Evolutionary conservation across 2,113 vertebrate species (phyloP).

Genomic region (Anhinga anhinga): DNA sequence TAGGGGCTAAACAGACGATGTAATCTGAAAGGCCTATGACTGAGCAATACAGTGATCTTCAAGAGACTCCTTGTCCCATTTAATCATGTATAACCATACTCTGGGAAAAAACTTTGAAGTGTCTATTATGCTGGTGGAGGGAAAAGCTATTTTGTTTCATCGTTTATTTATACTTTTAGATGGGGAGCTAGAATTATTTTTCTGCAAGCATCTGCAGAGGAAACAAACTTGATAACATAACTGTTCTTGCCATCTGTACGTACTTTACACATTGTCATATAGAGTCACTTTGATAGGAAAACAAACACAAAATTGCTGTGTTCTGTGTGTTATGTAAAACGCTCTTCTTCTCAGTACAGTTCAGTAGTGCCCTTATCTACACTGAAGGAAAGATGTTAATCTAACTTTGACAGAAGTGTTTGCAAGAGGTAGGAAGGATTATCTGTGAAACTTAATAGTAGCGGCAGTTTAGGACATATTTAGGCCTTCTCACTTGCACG

Average conservation of each 20-base stretch:
- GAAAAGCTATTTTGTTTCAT: conserved; percentile 23
- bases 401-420: conserved; percentile 21
- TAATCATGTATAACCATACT: not conserved
- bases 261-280: conserved; percentile 27
- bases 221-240: conserved; percentile 28
- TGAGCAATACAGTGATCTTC: not conserved
- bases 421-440: conserved; percentile 16
- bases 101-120: not conserved
- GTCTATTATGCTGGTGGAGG: not conserved
- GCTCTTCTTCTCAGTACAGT: not conserved
- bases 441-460: not conserved
- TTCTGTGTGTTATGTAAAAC: not conserved
- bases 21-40: not conserved
- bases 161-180: conserved; percentile 1
- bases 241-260: conserved; percentile 34
- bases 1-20: not conserved
- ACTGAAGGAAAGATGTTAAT: not conserved
- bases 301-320: not conserved
- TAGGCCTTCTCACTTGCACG: not conserved
- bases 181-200: conserved; percentile 5
- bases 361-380: not conserved
- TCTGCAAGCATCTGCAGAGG: not conserved
- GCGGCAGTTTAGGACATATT: conserved; percentile 37
- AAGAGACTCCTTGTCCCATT: not conserved
- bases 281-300: conserved; percentile 26